A percentile compares a stretch with the other conserved stretches of the same genome.
Conservation (phyloP, 2,888 invertebrate genomes). For the Rosalia funebris region DNA sequence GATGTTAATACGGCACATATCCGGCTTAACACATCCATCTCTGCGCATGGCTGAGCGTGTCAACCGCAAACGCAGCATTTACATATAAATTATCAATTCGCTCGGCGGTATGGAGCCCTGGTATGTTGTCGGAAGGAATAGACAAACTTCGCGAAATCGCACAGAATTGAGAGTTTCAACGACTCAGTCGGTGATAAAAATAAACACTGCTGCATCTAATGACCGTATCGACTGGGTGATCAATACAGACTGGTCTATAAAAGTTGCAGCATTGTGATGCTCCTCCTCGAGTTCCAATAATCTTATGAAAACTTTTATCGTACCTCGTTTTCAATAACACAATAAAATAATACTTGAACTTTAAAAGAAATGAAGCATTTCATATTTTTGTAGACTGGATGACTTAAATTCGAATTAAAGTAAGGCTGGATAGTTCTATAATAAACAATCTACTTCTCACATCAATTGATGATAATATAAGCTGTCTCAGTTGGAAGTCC, state of each 20-base stretch:
- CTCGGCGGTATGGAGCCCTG: conserved; percentile 34
- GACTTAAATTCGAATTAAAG: too few relatives aligned
- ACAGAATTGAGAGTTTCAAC: conserved; percentile 18
- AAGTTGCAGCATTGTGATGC: neutral
- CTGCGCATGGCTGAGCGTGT: conserved; percentile 50
- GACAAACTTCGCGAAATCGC: conserved; percentile 10
- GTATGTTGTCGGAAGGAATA: neutral
- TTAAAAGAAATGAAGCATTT: too few relatives aligned
- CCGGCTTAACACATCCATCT: conserved; percentile 45
- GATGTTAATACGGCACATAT: conserved; percentile 46
- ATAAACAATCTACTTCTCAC: too few relatives aligned
- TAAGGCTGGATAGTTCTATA: too few relatives aligned
- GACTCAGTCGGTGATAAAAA: conserved; percentile 10
- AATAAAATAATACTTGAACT: neutral
- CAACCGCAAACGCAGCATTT: conserved; percentile 53
- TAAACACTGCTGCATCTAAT: neutral
- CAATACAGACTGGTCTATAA: neutral
- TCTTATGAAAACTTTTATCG: neutral
- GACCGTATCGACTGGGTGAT: neutral
- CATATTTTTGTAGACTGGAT: too few relatives aligned
- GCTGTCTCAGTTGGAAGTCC: too few relatives aligned
- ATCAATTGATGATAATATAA: too few relatives aligned
- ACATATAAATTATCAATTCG: conserved; percentile 57
- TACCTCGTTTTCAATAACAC: neutral
- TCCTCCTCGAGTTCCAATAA: neutral